These are phyloP conservation scores for Malurus melanocephalus DNA, from an alignment of 2,113 vertebrate species.

Conservation along the genomic window DNA sequence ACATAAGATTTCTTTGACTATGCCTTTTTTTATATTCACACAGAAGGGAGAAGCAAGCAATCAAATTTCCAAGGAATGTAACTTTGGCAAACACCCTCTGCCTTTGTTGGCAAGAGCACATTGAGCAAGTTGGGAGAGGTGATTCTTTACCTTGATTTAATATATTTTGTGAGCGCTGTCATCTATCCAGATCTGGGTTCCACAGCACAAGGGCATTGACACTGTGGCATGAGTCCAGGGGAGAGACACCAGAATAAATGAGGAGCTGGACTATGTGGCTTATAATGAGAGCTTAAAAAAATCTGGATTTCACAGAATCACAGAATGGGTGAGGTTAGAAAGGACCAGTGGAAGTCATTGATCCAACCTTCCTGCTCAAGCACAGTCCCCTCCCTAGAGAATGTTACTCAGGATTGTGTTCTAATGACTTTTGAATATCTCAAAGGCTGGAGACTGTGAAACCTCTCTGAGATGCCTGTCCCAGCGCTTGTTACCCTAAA, in stretches of 20 bases:
- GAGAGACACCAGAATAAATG: too few species aligned
- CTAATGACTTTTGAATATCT: background rate
- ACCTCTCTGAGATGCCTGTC: background rate
- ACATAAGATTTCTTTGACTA: background rate
- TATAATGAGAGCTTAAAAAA: background rate
- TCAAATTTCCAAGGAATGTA: background rate
- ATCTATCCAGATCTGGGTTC: background rate
- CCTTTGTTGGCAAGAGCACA: background rate
- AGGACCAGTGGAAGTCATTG: background rate
- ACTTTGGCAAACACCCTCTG: background rate
- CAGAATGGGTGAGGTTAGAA: background rate
- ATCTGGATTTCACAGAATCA: background rate
- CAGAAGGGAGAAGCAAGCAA: background rate
- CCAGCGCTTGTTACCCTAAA: accelerated
- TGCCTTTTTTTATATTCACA: background rate
- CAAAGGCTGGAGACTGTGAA: background rate
- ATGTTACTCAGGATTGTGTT: background rate
- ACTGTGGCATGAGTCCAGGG: background rate
- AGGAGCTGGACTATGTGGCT: accelerated
- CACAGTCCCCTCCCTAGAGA: background rate
- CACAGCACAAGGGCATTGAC: background rate
- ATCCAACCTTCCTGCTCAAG: background rate
- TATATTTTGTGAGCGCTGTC: background rate
- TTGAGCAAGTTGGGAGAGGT: background rate
- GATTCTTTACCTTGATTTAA: background rate